Base-by-base conservation (phyloP, 2,113 vertebrate genomes). In the Indri indri region DNA sequence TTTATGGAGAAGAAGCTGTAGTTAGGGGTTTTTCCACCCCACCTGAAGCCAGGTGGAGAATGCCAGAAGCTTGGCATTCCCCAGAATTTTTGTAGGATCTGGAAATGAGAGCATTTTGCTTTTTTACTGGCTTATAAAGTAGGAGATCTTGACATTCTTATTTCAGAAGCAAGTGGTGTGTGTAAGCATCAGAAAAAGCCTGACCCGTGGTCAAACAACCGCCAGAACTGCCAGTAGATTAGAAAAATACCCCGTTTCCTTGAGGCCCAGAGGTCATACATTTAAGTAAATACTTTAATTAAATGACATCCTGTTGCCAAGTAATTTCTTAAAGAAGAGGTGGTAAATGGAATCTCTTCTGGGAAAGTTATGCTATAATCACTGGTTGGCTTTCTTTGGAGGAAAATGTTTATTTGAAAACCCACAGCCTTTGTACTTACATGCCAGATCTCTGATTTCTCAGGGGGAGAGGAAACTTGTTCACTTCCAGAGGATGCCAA, bases 261-360 rank as follows among this genome's bases (percentile, higher is more conserved):
- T 47, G 71, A 57, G 59, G 61, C 65, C 71, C 84, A 79, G 70
- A 95, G 68, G 92, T 71, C 47, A 42, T 87, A 14, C 70, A 81
- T 92, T 96, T 96, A 97, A 96, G 87, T 95, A 91, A 97, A 97
- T 95, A 66, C 61, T 91, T 90, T 96, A 94, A 98, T 96, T 97
- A 95, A 97, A 92, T 96, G 65, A 59, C 90, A 95, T 90, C 83
- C 85, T 59, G 30, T 93, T 92, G 96, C 96, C 87, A 94, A 94
- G 84, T 92, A 54, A 81, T 97, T 91, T 93, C 95, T 95, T 94
- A 81, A 89, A 79, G 70, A 71, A 66, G 91, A 85, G 66, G 45
- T 42, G 0, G 96, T 82, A 84, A 86, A 61, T 79, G 77, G 71
- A 63, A n/a, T 90, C 87, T 90, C 94, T 97, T 97, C 90, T 85